Conservation (phyloP, 2,888 invertebrate species). For the Endotricha flammealis region DNA sequence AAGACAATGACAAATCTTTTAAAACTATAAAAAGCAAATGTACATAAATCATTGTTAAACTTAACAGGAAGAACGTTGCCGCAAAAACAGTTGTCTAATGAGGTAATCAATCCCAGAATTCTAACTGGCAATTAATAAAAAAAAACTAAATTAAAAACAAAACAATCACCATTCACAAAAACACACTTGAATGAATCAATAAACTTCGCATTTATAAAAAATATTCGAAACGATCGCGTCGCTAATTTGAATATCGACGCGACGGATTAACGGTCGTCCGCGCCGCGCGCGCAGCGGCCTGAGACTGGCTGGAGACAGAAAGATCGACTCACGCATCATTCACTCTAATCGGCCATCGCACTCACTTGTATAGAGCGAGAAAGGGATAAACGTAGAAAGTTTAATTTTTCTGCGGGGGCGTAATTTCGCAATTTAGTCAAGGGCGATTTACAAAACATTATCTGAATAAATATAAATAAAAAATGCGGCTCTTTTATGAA, state of each 20-base stretch:
- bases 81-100: constrained; percentile 40
- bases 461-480: constrained; percentile 39
- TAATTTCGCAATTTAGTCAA: constrained; percentile 61
- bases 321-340: constrained; percentile 41
- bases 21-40: constrained; percentile 5
- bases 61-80: constrained; percentile 31
- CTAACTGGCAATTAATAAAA: constrained; percentile 11
- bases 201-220: constrained; percentile 52
- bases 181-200: constrained; percentile 45
- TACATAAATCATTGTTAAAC: constrained; percentile 1
- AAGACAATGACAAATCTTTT: too few relatives aligned
- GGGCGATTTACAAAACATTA: constrained; percentile 61
- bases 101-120: constrained; percentile 25
- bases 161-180: constrained; percentile 32
- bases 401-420: constrained; percentile 43
- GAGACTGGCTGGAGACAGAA: constrained; percentile 69
- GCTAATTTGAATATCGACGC: constrained; percentile 42
- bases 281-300: constrained; percentile 62
- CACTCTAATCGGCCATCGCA: constrained; percentile 42
- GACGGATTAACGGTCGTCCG: constrained; percentile 40
- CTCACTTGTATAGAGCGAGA: constrained; percentile 36
- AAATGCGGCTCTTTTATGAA: constrained; percentile 39
- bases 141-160: constrained; percentile 17
- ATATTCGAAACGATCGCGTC: constrained; percentile 48
- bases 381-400: constrained; percentile 36